These are phyloP conservation scores for Zaprionus lineosus DNA, from an alignment of 2,888 invertebrate genomes.

Conservation along the genomic window DNA sequence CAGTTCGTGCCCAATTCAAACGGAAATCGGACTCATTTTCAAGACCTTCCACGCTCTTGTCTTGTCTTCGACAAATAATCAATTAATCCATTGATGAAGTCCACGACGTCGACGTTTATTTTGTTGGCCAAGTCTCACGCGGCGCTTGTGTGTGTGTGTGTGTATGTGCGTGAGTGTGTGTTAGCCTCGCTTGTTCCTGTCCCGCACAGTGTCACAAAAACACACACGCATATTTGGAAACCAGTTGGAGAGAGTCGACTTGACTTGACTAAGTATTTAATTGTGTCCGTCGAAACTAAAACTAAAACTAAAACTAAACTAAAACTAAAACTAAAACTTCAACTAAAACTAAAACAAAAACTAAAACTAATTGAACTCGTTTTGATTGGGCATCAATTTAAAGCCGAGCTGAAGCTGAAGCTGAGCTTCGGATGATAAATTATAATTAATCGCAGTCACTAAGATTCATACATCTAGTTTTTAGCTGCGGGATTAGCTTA, in stretches of 20 bases:
- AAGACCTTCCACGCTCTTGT: conserved; percentile 40
- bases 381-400: conserved; percentile 37
- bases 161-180: conserved; percentile 24
- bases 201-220: conserved; percentile 53
- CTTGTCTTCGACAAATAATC: conserved; percentile 74
- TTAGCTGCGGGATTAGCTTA: too few species aligned
- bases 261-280: conserved; percentile 13
- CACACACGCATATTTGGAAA: conserved; percentile 9
- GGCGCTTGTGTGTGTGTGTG: conserved; percentile 34
- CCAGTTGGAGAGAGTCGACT: too few species aligned
- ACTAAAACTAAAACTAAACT: too few species aligned
- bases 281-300: too few species aligned
- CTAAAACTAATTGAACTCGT: conserved; percentile 57
- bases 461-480: conserved; percentile 17
- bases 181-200: conserved; percentile 27
- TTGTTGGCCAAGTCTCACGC: conserved; percentile 64
- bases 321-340: too few species aligned
- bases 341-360: too few species aligned
- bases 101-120: conserved; percentile 71
- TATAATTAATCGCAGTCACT: conserved; percentile 44
- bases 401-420: conserved; percentile 32
- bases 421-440: conserved; percentile 41
- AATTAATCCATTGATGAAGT: conserved; percentile 80
- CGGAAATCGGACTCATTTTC: conserved; percentile 62
- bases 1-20: conserved; percentile 43